Base-by-base conservation (phyloP, 2,797 vertebrate genomes). In the Periophthalmus magnuspinnatus region DNA sequence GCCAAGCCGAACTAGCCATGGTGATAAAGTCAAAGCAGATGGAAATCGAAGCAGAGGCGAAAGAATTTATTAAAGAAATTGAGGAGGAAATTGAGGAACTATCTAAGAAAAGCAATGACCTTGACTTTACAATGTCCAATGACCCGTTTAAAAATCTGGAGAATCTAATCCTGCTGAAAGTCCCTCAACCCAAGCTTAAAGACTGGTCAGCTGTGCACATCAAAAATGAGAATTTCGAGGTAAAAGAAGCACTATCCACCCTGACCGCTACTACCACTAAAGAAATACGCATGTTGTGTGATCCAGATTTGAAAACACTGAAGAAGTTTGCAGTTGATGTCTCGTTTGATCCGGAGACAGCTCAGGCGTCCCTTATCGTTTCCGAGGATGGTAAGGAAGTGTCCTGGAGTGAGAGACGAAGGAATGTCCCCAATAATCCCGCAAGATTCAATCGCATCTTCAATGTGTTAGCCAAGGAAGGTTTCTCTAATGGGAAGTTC, bases 301-400 rank as follows among this genome's bases (percentile, higher is more conserved):
- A 90, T 80, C 86, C 83, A 0, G 72, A 82, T 73, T 84, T 62
- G 22, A 83, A 72, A 75, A 68, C 78, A 50, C 66, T 83, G 68
- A 76, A 84, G 77, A 38, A 0, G 8, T 55, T 83, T 4, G 84
- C 86, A 32, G 84, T 86, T 24, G 69, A 88, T 55, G 70, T 91
- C 34, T 87, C 63, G 13, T 69, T 90, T 50, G 84, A 90, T 66
- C 74, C 81, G 0, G 80, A 88, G 71, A 86, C 90, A 3, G 87
- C 89, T 52, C 45, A 88, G 64, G 10, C 71, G 0, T n/a, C 0
- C 7, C 85, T 91, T 34, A 11, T 13, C 0, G 10, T 90, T 69
- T 89, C 84, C 65, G 72, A 73, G 0, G 82, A 87, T 6, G 68
- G 82, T 33, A 90, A 89, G 76, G 69, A 70, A 72, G 87, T 90